Conservation (phyloP, 2,888 invertebrate genomes). For the Coenonympha glycerion region DNA sequence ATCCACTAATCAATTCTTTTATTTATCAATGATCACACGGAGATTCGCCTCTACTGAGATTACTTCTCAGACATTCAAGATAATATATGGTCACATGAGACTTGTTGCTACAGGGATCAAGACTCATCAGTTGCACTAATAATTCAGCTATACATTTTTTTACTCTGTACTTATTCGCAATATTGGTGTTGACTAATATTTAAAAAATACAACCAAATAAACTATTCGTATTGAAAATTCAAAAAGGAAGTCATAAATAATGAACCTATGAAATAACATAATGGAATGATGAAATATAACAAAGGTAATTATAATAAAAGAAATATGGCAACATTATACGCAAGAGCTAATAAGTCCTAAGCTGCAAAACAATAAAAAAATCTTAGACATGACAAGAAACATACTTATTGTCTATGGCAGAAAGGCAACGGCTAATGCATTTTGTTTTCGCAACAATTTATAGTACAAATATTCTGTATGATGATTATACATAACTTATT, state of each 20-base stretch:
- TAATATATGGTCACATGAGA: conserved; percentile 15
- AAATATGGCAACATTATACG: conserved; percentile 27
- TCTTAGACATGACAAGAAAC: conserved; percentile 24
- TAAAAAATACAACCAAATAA: conserved; percentile 18
- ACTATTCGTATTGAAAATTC: conserved; percentile 2
- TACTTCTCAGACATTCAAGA: conserved; percentile 24
- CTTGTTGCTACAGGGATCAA: conserved; percentile 19
- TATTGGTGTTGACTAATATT: conserved; percentile 39
- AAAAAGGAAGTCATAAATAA: conserved; percentile 13
- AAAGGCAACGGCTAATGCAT: conserved; percentile 28
- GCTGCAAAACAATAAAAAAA: background rate
- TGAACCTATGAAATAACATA: too few species aligned
- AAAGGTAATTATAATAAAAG: conserved; percentile 17
- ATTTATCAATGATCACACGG: conserved; percentile 55
- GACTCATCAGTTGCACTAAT: conserved; percentile 22
- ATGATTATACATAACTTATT: conserved; percentile 23
- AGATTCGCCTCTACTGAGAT: conserved; percentile 36
- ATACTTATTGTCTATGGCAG: conserved; percentile 30
- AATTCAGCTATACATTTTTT: conserved; percentile 29
- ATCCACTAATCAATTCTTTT: conserved; percentile 72
- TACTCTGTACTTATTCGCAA: conserved; percentile 41
- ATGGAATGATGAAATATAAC: conserved; percentile 39
- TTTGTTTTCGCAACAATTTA: conserved; percentile 15
- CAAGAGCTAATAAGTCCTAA: background rate
- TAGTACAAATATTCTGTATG: conserved; percentile 19